These are phyloP conservation scores for Coremacera marginata DNA, from an alignment of 2,888 invertebrate genomes.

Conservation along the genomic window DNA sequence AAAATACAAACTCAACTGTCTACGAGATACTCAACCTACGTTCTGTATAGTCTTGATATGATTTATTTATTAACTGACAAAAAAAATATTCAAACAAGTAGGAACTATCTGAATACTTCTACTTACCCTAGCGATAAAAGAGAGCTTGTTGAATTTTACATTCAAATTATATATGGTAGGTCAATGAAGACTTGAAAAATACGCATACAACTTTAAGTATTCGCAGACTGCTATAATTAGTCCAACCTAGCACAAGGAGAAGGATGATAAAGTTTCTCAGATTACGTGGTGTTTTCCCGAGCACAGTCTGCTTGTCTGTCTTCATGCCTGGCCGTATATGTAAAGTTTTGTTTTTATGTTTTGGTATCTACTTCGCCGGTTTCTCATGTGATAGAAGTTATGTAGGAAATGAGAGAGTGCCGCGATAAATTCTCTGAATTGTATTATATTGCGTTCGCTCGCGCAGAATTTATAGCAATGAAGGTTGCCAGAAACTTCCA, in stretches of 20 bases:
- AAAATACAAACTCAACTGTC: too few species aligned
- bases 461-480: slow-evolving; percentile 32
- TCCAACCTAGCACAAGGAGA: background rate
- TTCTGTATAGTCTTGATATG: too few species aligned
- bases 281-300: background rate
- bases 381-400: background rate
- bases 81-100: too few species aligned
- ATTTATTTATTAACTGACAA: too few species aligned
- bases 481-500: slow-evolving; percentile 31
- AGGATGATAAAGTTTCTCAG: background rate
- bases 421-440: slow-evolving; percentile 7
- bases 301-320: background rate
- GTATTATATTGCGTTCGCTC: background rate
- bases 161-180: too few species aligned
- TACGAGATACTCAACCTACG: too few species aligned
- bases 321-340: background rate
- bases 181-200: too few species aligned
- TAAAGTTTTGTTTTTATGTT: slow-evolving; percentile 28
- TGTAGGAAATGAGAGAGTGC: slow-evolving; percentile 1
- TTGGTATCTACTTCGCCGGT: background rate
- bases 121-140: too few species aligned
- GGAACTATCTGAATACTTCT: too few species aligned
- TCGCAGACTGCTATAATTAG: background rate
- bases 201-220: too few species aligned
- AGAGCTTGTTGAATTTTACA: too few species aligned